Base-by-base conservation (phyloP, 2,888 invertebrate species). In the Microplitis deprimator region DNA sequence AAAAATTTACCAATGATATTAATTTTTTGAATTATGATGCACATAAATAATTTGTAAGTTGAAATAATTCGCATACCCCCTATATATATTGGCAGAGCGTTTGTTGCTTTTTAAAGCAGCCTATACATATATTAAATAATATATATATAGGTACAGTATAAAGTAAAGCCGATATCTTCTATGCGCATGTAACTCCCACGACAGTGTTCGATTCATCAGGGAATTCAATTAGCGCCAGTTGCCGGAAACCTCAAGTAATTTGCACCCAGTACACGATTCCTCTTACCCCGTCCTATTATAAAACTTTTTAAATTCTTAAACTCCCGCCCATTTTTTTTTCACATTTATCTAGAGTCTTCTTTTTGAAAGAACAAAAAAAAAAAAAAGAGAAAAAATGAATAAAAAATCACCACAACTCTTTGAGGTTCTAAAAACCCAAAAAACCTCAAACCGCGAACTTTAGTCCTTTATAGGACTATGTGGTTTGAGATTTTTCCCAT, bases 231-330 rank as follows among this genome's bases (percentile, higher is more conserved):
- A 88, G 87, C 87, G 85, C 86, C 84, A 86, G 87, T 86, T 85
- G 85, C 86, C 86, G 87, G 86, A 87, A 88, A 88, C 87, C 88
- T 87, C 87, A 86, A 88, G 88, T 85, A 88, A 88, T 88, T 88
- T 84, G 82, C 82, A 78, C 82, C 82, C 79, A 64, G 64, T 68
- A 38, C 64, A 77, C 67, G 71, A 61, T 75, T 41, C 41, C 17
- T 50, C 67, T 40, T n/a, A 41, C 20, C 41, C 69, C 67, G 59
- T 70, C 40, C 20, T 38, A 61, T 69, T 69, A 73, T 69, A 73
- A 62, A 50, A 68, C 68, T 62, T 40, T 40, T 41, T 59, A 77
- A 38, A n/a, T 60, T 72, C 70, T 39, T 20, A 39, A 13, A 65
- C 67, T 20, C 17, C n/a, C 68, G 3, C 29, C 75, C 65, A 68